Conservation (phyloP, 2,113 vertebrate genomes). For the Grus americana region DNA sequence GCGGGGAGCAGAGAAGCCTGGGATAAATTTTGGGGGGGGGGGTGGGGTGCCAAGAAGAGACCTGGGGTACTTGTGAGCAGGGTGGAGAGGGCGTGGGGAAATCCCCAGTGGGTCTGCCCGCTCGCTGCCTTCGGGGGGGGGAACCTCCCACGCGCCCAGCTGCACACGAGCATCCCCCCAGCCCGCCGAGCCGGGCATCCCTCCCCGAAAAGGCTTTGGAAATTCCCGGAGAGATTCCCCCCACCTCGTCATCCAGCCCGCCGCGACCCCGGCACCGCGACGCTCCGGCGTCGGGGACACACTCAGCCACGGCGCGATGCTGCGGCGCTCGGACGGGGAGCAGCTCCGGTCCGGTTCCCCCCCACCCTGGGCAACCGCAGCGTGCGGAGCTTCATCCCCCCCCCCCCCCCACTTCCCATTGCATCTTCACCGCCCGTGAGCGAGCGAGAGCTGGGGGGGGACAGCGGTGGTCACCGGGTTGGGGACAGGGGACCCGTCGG, state of each 20-base stretch:
- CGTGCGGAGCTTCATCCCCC: too few species aligned
- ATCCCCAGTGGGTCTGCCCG: background rate
- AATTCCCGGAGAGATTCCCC: background rate
- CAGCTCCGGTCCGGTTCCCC: too few species aligned
- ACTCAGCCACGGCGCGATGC: accelerated
- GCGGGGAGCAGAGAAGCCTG: accelerated
- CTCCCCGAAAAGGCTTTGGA: background rate
- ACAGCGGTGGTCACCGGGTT: too few species aligned
- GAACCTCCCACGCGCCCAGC: background rate
- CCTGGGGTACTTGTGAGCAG: background rate
- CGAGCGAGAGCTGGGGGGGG: background rate
- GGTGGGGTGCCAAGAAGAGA: background rate
- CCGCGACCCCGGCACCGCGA: background rate
- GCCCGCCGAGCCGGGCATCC: accelerated
- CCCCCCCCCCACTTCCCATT: too few species aligned
- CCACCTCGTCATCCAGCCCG: background rate
- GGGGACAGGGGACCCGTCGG: background rate
- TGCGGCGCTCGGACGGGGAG: background rate
- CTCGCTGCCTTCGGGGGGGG: background rate
- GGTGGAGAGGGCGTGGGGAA: background rate
- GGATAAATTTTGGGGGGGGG: background rate
- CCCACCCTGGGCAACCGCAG: background rate
- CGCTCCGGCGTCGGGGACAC: background rate
- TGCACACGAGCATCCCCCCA: background rate
- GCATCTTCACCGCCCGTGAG: background rate